Conservation (phyloP, 2,113 vertebrate species). For the Hucho hucho region DNA sequence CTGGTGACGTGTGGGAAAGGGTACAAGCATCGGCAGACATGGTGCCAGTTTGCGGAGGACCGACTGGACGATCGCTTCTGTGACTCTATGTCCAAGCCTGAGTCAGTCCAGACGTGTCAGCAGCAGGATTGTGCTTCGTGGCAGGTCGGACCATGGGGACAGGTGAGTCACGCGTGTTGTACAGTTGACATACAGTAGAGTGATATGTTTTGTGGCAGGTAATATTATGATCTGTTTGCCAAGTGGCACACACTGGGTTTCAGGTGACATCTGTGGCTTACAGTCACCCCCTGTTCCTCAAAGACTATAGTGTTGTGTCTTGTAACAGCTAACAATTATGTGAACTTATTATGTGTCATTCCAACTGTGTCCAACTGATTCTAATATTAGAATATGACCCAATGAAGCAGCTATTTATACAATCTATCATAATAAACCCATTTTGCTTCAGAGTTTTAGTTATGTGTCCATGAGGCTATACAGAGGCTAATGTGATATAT, state of each 20-base stretch:
- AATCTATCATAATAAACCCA: not conserved
- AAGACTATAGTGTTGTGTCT: too few species aligned
- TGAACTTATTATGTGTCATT: not conserved
- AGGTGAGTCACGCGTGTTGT: slow-evolving; percentile 76
- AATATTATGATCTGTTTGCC: too few species aligned
- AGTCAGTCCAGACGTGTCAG: slow-evolving; percentile 86
- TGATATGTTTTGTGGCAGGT: not conserved
- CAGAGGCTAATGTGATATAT: too few species aligned
- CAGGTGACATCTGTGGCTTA: too few species aligned
- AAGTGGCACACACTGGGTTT: too few species aligned
- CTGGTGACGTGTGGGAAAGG: slow-evolving; percentile 96
- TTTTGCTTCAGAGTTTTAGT: not conserved
- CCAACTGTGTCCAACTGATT: not conserved
- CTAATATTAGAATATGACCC: slow-evolving; percentile 1
- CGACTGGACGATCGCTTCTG: slow-evolving; percentile 85
- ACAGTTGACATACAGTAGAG: too few species aligned
- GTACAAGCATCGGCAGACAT: slow-evolving; percentile 90
- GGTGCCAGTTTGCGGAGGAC: slow-evolving; percentile 96
- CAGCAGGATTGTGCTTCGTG: slow-evolving; percentile 96
- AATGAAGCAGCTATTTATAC: not conserved
- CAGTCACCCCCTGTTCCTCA: too few species aligned
- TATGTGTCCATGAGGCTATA: not conserved
- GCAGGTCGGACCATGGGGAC: slow-evolving; percentile 96
- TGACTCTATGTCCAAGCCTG: slow-evolving; percentile 79
- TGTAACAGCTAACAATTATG: too few species aligned